These are phyloP conservation scores for Rhipidura dahli DNA, from an alignment of 2,113 vertebrate species.

Conservation along the genomic window DNA sequence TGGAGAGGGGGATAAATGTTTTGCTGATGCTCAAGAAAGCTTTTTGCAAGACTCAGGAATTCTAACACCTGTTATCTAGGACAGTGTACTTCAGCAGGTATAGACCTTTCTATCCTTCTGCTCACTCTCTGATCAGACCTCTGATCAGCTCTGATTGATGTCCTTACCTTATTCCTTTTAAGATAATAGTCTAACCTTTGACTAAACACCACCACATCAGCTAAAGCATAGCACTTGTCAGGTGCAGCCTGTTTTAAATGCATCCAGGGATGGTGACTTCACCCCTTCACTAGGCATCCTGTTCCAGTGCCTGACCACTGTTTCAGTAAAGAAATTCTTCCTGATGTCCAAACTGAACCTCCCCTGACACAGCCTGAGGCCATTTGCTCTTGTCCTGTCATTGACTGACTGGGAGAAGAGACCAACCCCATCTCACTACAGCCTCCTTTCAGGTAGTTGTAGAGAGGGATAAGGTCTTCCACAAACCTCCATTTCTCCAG, in stretches of 20 bases:
- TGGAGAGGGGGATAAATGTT: not conserved
- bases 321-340: not conserved
- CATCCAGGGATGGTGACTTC: not conserved
- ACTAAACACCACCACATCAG: not conserved
- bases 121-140: not conserved
- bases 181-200: not conserved
- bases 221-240: not conserved
- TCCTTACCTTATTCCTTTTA: not conserved
- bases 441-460: not conserved
- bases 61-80: not conserved
- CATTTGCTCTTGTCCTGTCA: not conserved
- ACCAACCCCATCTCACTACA: not conserved
- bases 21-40: not conserved
- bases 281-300: not conserved
- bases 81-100: not conserved
- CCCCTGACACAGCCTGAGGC: not conserved
- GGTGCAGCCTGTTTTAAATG: not conserved
- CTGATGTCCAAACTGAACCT: not conserved
- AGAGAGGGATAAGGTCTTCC: not conserved
- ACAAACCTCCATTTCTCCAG: not conserved
- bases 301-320: not conserved
- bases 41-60: not conserved
- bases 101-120: not conserved
- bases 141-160: accelerated
- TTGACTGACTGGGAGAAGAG: not conserved